phyloP scores from a whole-genome alignment of 1,140 invertebrate genomes.

The Cepaea nemoralis region DNA sequence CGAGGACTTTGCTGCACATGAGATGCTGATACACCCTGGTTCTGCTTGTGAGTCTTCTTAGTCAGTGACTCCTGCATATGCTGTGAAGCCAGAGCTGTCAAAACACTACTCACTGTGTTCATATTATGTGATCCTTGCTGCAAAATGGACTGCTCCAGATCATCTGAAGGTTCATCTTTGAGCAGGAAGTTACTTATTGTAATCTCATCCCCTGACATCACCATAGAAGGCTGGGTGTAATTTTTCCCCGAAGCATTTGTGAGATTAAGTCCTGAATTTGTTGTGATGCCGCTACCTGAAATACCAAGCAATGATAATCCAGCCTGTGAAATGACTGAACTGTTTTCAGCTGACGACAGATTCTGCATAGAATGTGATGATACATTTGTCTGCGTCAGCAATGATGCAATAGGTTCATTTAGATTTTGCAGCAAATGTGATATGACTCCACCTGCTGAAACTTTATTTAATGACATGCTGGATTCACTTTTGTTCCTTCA shows the following conservation, averaged over 20 bases:
- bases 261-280: neutral
- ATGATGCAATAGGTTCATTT: slow-evolving; percentile 52
- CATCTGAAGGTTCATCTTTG: slow-evolving; percentile 41
- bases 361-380: neutral
- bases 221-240: neutral
- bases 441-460: slow-evolving; percentile 43
- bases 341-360: slow-evolving; percentile 9
- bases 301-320: slow-evolving; percentile 32
- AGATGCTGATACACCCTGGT: neutral
- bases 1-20: slow-evolving; percentile 5
- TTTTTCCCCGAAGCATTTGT: slow-evolving; percentile 7
- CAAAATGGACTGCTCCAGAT: neutral
- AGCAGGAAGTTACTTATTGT: slow-evolving; percentile 46
- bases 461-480: neutral
- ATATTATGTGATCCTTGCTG: neutral
- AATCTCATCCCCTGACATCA: slow-evolving; percentile 33
- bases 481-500: slow-evolving; percentile 44
- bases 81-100: slow-evolving; percentile 57
- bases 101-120: slow-evolving; percentile 52
- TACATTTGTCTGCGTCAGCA: slow-evolving; percentile 22
- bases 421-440: slow-evolving; percentile 55
- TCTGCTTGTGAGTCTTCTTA: neutral
- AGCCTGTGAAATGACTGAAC: slow-evolving; percentile 13
- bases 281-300: neutral
- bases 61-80: slow-evolving; percentile 47